Base-by-base conservation (phyloP, 92 coral and sea anemone genomes). In the Zoanthus gigantus region DNA sequence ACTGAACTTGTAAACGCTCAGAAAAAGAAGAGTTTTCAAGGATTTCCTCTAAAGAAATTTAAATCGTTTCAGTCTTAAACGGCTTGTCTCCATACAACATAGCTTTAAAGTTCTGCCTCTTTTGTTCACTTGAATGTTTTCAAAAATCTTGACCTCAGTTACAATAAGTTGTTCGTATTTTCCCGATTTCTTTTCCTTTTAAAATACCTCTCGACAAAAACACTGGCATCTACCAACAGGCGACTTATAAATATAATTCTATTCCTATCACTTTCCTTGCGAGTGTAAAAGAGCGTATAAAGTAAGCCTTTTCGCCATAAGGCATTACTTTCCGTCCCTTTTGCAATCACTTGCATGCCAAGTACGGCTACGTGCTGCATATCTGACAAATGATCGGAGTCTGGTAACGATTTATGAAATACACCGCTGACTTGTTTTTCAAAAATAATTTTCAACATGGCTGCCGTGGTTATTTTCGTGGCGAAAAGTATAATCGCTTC, bases 81-180 rank as follows among this genome's bases (percentile, higher is more conserved):
- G 82, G 68, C 82, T 77, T 76, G 9, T 76, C 66, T 52, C 66
- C 66, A 28, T 66, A 63, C 81, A 76, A 76, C 81, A 76, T 34
- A n/a, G 34, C 32, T 28, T 76, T 50, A 17, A 48, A 76, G 10
- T 3, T 7, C 18, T 76, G 66, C 66, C 50, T 52, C 18, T 23
- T 34, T 52, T 76, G 8, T 76, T 76, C 45, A 29, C 63, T 53
- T 8, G 81, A 5, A 12, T 45, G 47, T 76, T 76, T 76, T 65
- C 63, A 76, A 14, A 76, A 65, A 52, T 76, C 81, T 76, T 28
- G 81, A 65, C 79, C 79, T 75, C 79, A 48, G 32, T 18, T 18
- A 75, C 37, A 48, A 75, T 48, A 6, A 48, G 79, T 34, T 34
- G 42, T 34, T 34, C 3, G 42, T 1, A 0, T 4, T 34, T 75